Evolutionary conservation across 2,888 invertebrate species (phyloP).

Genomic region (Neoitamus cyanurus): DNA sequence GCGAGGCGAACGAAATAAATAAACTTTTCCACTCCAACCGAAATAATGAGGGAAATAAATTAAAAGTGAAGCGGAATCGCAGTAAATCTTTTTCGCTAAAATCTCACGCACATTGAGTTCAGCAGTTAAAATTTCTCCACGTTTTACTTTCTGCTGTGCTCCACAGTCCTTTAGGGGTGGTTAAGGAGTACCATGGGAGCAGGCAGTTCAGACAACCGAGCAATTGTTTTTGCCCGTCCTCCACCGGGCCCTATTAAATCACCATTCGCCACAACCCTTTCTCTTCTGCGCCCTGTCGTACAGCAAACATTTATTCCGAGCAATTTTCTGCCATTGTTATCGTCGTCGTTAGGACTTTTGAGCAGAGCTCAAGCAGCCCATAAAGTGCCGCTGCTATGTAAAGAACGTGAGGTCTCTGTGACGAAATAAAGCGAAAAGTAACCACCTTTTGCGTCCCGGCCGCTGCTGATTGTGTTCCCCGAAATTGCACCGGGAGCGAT

Average conservation of each 20-base stretch:
- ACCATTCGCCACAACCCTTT: not conserved
- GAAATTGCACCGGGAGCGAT: slow-evolving; percentile 6
- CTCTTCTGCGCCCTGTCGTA: not conserved
- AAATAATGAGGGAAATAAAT: slow-evolving; percentile 28
- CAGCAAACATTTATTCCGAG: slow-evolving; percentile 39
- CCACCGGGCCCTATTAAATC: slow-evolving; percentile 23
- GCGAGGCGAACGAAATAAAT: slow-evolving; percentile 2
- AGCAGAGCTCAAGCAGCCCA: slow-evolving; percentile 30
- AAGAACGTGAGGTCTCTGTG: slow-evolving; percentile 22
- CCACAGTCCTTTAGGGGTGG: not conserved
- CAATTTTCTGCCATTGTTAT: slow-evolving; percentile 43
- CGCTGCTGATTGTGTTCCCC: not conserved
- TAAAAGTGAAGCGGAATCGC: slow-evolving; percentile 21
- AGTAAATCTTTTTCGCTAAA: slow-evolving; percentile 38
- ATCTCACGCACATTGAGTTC: slow-evolving; percentile 34
- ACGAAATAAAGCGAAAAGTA: slow-evolving; percentile 38
- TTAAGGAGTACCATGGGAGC: not conserved
- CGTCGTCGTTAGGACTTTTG: slow-evolving; percentile 43
- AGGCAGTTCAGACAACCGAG: slow-evolving; percentile 17
- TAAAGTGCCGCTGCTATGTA: slow-evolving; percentile 19
- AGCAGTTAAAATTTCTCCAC: slow-evolving; percentile 28
- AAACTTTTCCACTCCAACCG: slow-evolving; percentile 6
- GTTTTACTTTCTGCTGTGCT: not conserved
- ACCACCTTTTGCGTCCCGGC: slow-evolving; percentile 9
- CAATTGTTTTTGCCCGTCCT: slow-evolving; percentile 15